These are phyloP conservation scores for Scortum barcoo DNA, from an alignment of 2,113 vertebrate genomes.

Conservation along the genomic window DNA sequence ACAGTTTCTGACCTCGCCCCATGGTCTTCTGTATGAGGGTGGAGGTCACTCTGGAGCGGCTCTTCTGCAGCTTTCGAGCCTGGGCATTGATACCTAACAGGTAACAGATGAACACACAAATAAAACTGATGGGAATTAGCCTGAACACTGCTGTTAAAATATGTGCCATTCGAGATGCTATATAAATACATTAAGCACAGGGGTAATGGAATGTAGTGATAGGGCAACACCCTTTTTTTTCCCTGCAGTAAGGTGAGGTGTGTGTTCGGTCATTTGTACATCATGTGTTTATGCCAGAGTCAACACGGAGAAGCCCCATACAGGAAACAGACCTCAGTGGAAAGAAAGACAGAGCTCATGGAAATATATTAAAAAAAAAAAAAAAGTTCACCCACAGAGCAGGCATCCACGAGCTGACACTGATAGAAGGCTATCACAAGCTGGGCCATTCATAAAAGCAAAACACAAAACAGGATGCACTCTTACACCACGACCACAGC, in stretches of 20 bases:
- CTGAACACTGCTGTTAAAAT: neutral
- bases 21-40: conserved; percentile 68
- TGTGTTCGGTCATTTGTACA: conserved; percentile 33
- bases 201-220: conserved; percentile 33
- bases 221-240: conserved; percentile 47
- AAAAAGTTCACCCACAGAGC: conserved; percentile 42
- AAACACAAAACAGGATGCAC: conserved; percentile 73
- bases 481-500: conserved; percentile 58
- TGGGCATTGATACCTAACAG: conserved; percentile 87
- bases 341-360: conserved; percentile 72
- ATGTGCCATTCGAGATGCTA: conserved; percentile 11
- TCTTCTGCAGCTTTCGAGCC: conserved; percentile 88
- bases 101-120: conserved; percentile 28
- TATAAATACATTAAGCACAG: conserved; percentile 32
- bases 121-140: neutral
- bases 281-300: conserved; percentile 66
- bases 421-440: conserved; percentile 60
- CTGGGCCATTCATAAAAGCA: conserved; percentile 62
- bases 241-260: conserved; percentile 35
- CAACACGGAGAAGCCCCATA: conserved; percentile 68
- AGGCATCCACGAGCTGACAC: conserved; percentile 67
- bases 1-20: conserved; percentile 65
- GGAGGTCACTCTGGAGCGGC: conserved; percentile 84
- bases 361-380: too few species aligned
- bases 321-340: conserved; percentile 77